Evolutionary conservation across 2,888 invertebrate species (phyloP).

Genomic region (Ariolimax columbianus): DNA sequence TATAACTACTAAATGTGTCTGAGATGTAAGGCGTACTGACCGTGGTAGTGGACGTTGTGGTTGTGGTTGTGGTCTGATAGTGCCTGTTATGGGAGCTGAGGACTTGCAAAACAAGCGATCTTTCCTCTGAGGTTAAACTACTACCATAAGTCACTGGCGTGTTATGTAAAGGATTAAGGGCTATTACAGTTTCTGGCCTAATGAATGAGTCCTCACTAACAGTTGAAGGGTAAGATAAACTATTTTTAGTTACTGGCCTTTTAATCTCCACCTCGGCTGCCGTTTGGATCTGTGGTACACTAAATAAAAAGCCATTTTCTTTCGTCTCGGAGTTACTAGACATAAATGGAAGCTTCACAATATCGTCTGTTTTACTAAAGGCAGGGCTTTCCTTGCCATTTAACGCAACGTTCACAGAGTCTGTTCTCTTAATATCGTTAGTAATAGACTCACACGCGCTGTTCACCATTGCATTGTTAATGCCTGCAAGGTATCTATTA

Average conservation of each 20-base stretch:
- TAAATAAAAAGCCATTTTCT: background rate
- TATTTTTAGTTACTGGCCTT: background rate
- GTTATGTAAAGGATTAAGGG: background rate
- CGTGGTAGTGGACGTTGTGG: background rate
- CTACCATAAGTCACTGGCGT: background rate
- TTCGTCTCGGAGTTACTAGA: conserved; percentile 1
- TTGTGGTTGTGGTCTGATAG: conserved; percentile 12
- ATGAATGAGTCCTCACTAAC: background rate
- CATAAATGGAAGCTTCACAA: background rate
- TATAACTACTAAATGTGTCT: background rate
- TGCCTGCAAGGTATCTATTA: background rate
- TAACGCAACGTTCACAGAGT: background rate
- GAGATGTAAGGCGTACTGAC: background rate
- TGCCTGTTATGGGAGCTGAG: conserved; percentile 13
- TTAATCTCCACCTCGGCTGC: background rate
- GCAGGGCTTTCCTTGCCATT: background rate
- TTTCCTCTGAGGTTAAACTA: conserved; percentile 38
- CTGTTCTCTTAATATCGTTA: background rate
- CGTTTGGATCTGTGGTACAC: background rate
- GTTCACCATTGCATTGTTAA: background rate
- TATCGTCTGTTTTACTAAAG: background rate
- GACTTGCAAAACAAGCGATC: conserved; percentile 30
- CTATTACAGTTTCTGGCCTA: background rate
- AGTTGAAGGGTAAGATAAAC: background rate
- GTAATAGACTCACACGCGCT: background rate